phyloP scores from a whole-genome alignment of 2,888 invertebrate genomes.

The Parelbella ahira region DNA sequence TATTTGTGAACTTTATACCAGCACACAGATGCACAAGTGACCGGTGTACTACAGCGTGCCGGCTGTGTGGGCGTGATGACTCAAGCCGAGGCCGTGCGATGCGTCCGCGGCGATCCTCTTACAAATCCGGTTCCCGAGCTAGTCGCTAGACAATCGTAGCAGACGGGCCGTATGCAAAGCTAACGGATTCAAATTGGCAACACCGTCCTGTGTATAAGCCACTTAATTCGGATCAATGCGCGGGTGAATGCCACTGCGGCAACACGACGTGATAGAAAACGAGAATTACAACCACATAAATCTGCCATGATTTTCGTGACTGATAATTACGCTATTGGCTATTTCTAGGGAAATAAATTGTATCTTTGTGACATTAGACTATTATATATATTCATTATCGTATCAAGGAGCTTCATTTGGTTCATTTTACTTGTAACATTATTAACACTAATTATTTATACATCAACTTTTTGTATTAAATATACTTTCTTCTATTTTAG shows the following conservation, averaged over 20 bases:
- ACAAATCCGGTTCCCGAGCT: slow-evolving; percentile 61
- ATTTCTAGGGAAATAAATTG: no score
- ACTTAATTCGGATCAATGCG: slow-evolving; percentile 11
- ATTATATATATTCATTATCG: no score
- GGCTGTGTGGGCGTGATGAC: slow-evolving; percentile 39
- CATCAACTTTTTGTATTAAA: no score
- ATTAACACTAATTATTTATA: no score
- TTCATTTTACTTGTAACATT: no score
- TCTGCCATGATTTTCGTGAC: no score
- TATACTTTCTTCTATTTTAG: no score
- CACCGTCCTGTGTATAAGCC: not conserved
- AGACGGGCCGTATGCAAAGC: slow-evolving; percentile 29
- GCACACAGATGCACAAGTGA: not conserved
- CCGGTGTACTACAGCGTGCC: no score
- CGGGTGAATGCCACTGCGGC: slow-evolving; percentile 3
- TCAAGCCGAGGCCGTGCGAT: slow-evolving; percentile 44
- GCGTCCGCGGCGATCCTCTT: slow-evolving; percentile 46
- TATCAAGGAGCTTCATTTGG: no score
- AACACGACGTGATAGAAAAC: slow-evolving; percentile 1
- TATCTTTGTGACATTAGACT: no score
- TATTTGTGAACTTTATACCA: slow-evolving; percentile 5
- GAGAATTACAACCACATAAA: not conserved
- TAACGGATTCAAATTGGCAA: slow-evolving; percentile 16
- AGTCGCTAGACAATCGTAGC: slow-evolving; percentile 22
- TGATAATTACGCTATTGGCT: no score